Base-by-base conservation (phyloP, 2,797 vertebrate species). In the Bufotes viridis region DNA sequence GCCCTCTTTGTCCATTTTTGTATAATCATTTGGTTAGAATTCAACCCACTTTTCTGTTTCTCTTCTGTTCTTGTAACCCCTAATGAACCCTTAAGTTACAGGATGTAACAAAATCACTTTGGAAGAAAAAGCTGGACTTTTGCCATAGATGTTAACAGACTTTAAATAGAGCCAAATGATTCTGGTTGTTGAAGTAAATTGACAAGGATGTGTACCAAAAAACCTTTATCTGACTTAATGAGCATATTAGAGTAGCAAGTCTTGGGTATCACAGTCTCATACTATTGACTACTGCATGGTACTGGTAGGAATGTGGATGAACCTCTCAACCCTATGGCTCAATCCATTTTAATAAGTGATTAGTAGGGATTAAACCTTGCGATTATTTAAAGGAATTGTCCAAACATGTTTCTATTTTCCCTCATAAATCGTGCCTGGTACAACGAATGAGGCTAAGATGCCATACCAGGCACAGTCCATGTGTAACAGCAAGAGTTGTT, bases 31-130 rank as follows among this genome's bases (percentile, higher is more conserved):
- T 85, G 83, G 87, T 84, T 85, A 84, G 53, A 85, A 84, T 88
- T 88, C 83, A 88, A 85, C 87, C 87, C 83, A 84, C 82, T 85
- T 84, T 88, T 88, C 82, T 88, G 82, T 85, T 85, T 81, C 87
- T 80, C 82, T 85, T 88, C 75, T 84, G 26, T 88, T 85, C 82
- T 60, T 84, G 60, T 80, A 81, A 84, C 87, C 87, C 82, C 67
- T 72, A 88, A 80, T 88, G 82, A 88, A 84, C 82, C 82, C 76
- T 88, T 88, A 85, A 88, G 87, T 88, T 72, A 84, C 76, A 88
- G 87, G 67, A 79, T 84, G 87, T 84, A 88, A 88, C 76, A 22
- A 53, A 72, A 88, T 72, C 87, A 58, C 29, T 69, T 79, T 88
- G 65, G 34, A 88, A 72, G 75, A 88, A 84, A 85, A 55, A 80